phyloP scores from a whole-genome alignment of 2,888 invertebrate genomes.

The Caenorhabditis macrosperma region DNA sequence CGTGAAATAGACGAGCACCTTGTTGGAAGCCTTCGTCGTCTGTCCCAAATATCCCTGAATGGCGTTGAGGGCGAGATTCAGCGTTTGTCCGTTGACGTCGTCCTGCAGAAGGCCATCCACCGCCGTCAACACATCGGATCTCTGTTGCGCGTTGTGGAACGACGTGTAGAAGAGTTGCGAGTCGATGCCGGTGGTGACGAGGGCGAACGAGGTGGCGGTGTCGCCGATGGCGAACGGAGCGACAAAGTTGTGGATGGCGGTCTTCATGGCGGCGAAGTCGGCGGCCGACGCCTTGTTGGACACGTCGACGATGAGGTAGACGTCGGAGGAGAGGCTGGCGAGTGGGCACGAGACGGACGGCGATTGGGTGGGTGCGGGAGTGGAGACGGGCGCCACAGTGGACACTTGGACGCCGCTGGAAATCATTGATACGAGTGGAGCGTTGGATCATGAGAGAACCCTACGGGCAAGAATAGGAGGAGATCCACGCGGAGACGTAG shows the following conservation, averaged over 20 bases:
- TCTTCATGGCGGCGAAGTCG: conserved; percentile 67
- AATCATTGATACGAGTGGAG: neutral
- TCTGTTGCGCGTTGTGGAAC: conserved; percentile 65
- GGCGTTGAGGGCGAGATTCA: conserved; percentile 60
- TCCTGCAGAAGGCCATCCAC: conserved; percentile 63
- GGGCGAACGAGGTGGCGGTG: conserved; percentile 60
- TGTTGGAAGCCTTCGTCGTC: conserved; percentile 52
- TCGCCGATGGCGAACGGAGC: conserved; percentile 59
- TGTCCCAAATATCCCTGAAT: conserved; percentile 57
- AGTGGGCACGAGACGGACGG: conserved; percentile 66
- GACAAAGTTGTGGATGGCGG: conserved; percentile 60
- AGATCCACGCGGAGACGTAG: conserved; percentile 65
- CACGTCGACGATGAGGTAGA: conserved; percentile 70
- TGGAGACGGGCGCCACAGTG: conserved; percentile 54
- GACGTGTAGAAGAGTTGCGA: conserved; percentile 68
- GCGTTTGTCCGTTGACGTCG: conserved; percentile 57
- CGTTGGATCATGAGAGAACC: neutral
- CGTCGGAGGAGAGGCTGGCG: conserved; percentile 63
- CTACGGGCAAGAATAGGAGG: conserved; percentile 65
- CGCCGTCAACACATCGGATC: conserved; percentile 51
- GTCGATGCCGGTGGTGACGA: conserved; percentile 67
- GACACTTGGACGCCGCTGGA: conserved; percentile 61
- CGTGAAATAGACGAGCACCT: conserved; percentile 64
- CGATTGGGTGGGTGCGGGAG: conserved; percentile 64
- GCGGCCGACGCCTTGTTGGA: conserved; percentile 58